A percentile compares a stretch with the other conserved stretches of the same genome.
These are phyloP conservation scores for Papilio glaucus DNA, from an alignment of 1,140 invertebrate genomes.

Conservation along the genomic window DNA sequence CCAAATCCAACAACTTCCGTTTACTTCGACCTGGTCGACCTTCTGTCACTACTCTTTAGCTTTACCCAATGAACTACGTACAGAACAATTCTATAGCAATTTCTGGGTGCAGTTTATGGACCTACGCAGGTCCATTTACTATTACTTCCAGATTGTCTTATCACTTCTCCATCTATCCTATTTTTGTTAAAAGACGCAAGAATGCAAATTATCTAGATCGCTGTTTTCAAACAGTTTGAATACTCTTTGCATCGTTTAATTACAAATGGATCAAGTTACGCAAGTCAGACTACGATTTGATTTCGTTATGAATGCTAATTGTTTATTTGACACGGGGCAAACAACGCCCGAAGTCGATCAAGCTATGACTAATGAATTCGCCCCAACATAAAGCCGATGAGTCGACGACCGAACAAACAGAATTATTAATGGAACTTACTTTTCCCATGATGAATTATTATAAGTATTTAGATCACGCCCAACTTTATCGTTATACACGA, in stretches of 20 bases:
- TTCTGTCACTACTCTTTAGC: no score
- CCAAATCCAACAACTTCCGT: no score
- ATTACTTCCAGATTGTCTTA: no score
- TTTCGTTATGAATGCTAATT: constrained; percentile 36
- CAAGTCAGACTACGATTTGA: constrained; percentile 23
- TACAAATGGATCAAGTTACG: constrained; percentile 26
- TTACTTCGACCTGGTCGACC: no score
- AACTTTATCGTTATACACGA: constrained; percentile 19
- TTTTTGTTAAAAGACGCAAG: no score
- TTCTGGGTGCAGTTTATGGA: no score
- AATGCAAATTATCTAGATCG: no score
- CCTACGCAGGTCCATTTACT: no score
- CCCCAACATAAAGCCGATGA: constrained; percentile 34
- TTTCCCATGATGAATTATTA: constrained; percentile 33
- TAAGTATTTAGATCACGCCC: constrained; percentile 2
- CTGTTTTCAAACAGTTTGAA: not conserved
- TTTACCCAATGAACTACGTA: no score
- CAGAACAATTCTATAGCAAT: no score
- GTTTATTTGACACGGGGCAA: constrained; percentile 31
- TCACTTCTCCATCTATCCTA: no score
- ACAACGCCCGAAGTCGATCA: constrained; percentile 23
- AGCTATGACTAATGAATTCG: constrained; percentile 30
- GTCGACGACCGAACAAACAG: constrained; percentile 28
- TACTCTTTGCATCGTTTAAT: constrained; percentile 17
- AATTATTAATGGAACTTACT: constrained; percentile 34